Conservation (phyloP, 2,797 vertebrate genomes). For the Cetoscarus ocellatus region DNA sequence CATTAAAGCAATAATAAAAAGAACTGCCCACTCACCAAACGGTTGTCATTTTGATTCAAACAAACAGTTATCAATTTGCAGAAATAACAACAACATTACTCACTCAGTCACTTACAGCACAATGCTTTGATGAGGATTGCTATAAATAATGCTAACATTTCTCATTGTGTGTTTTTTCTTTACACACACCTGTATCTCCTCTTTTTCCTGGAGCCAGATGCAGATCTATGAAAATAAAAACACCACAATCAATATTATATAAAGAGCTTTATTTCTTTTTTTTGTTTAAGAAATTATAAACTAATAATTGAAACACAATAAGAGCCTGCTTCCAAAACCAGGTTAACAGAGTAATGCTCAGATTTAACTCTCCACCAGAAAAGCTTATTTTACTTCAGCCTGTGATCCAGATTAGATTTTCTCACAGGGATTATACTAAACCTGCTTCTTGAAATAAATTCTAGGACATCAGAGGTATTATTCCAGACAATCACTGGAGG, state of each 20-base stretch:
- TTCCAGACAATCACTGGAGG: conserved; percentile 16
- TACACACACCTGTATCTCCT: conserved; percentile 92
- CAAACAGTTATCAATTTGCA: conserved; percentile 38
- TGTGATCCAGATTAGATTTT: conserved; percentile 15
- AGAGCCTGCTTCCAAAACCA: not conserved
- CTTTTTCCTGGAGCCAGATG: conserved; percentile 94
- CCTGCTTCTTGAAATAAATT: conserved; percentile 25
- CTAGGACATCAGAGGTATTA: conserved; percentile 15
- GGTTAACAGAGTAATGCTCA: not conserved
- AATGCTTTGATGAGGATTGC: not conserved
- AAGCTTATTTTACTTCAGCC: conserved; percentile 11
- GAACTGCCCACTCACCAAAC: conserved; percentile 42
- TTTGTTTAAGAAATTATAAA: too few relatives aligned
- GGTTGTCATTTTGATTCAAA: conserved; percentile 40
- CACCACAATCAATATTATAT: conserved; percentile 1
- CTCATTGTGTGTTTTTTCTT: not conserved
- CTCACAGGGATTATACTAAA: conserved; percentile 17
- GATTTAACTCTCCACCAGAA: not conserved
- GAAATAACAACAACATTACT: conserved; percentile 29
- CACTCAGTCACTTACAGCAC: not conserved
- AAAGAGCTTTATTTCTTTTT: too few relatives aligned
- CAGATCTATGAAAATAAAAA: conserved; percentile 85
- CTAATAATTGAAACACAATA: conserved; percentile 6
- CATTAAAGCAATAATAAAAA: conserved; percentile 20
- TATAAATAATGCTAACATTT: not conserved